Evolutionary conservation across 2,888 invertebrate genomes (phyloP).

Genomic region (Liposcelis brunnea): DNA sequence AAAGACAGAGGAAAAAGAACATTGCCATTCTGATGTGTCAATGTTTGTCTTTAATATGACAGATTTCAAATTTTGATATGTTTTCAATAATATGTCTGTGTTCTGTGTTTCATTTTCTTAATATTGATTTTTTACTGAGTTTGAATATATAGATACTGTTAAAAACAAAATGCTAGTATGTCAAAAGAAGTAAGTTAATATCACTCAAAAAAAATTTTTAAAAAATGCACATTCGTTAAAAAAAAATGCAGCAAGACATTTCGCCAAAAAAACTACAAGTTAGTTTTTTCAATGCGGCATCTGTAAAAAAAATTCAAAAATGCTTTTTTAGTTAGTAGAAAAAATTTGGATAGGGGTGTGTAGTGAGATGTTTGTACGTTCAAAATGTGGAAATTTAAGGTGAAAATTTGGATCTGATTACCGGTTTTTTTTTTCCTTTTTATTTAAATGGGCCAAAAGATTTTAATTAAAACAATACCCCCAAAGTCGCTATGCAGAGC

Average conservation of each 20-base stretch:
- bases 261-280: not conserved
- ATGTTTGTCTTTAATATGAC: no score
- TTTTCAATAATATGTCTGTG: no score
- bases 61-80: no score
- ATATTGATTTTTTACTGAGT: slow-evolving; percentile 4
- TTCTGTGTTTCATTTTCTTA: slow-evolving; percentile 9
- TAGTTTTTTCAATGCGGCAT: slow-evolving; percentile 11
- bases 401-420: no score
- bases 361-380: not conserved
- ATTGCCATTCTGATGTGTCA: no score
- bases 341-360: slow-evolving; percentile 5
- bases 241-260: slow-evolving; percentile 14
- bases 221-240: slow-evolving; percentile 8
- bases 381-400: no score
- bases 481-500: no score
- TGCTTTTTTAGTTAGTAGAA: slow-evolving; percentile 1
- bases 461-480: no score
- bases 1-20: no score
- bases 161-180: slow-evolving; percentile 8
- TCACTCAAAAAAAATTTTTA: not conserved
- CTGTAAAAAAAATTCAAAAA: slow-evolving; percentile 13
- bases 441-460: no score
- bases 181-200: slow-evolving; percentile 1
- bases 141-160: slow-evolving; percentile 6
- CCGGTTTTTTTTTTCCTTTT: no score